Percentiles rank a stretch among this genome's conserved stretches.
These are phyloP conservation scores for Lipophrys pholis DNA, from an alignment of 2,113 vertebrate species.

Conservation along the genomic window DNA sequence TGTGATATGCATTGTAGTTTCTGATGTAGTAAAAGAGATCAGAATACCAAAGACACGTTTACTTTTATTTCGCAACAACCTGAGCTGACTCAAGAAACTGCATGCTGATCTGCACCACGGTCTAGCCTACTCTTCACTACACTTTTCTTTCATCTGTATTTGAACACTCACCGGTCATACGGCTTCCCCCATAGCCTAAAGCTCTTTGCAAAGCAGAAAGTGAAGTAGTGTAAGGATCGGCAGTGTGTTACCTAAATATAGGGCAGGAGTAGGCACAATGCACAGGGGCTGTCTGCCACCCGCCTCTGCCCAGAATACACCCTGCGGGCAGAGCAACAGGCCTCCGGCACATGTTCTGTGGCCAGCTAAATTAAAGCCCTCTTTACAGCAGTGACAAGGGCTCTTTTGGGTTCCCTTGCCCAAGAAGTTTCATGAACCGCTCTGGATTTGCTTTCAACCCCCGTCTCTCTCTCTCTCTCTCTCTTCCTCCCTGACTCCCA, in stretches of 20 bases:
- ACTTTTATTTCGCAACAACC: background rate
- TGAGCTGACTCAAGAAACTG: background rate
- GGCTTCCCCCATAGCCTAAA: constrained; percentile 54
- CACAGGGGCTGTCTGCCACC: constrained; percentile 71
- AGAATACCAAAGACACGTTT: background rate
- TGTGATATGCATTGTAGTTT: too few species aligned
- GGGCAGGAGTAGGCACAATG: constrained; percentile 81
- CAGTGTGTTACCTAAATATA: constrained; percentile 79
- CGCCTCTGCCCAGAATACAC: constrained; percentile 81
- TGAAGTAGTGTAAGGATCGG: constrained; percentile 72
- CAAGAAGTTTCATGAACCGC: constrained; percentile 78
- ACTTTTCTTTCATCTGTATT: constrained; percentile 50
- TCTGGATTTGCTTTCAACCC: constrained; percentile 11
- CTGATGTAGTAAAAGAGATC: background rate
- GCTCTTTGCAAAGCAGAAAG: constrained; percentile 77
- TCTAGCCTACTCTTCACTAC: background rate
- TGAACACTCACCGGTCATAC: constrained; percentile 62
- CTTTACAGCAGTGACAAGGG: constrained; percentile 83
- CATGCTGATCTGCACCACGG: background rate
- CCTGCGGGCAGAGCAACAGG: constrained; percentile 81
- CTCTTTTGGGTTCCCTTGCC: constrained; percentile 78
- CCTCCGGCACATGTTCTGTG: constrained; percentile 83
- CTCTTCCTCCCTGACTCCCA: constrained; percentile 53
- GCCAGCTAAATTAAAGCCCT: constrained; percentile 85
- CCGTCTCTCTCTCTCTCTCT: constrained; percentile 24